Conservation (phyloP, 1,140 invertebrate species). For the Microvelia longipes region DNA sequence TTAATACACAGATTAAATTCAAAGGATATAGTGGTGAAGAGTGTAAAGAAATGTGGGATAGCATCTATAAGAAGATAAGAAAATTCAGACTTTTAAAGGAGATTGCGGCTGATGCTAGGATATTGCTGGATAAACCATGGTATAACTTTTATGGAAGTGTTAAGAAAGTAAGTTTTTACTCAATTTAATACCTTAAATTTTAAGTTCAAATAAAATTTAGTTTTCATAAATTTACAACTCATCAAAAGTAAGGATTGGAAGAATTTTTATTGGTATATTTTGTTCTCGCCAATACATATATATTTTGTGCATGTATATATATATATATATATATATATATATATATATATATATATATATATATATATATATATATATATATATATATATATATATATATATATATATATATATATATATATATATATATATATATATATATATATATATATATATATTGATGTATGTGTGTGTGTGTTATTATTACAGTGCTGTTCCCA, state of each 20-base stretch:
- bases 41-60: slow-evolving; percentile 29
- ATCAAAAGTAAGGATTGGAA: neutral
- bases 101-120: slow-evolving; percentile 29
- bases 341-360: too few species aligned
- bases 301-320: too few species aligned
- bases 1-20: slow-evolving; percentile 14
- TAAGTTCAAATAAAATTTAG: neutral
- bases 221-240: neutral
- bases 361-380: too few species aligned
- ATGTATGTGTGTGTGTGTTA: too few species aligned
- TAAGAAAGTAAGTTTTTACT: slow-evolving; percentile 16
- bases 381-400: too few species aligned
- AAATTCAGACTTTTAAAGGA: slow-evolving; percentile 29
- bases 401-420: too few species aligned
- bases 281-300: too few species aligned
- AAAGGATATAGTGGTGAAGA: slow-evolving; percentile 17
- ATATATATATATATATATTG: too few species aligned
- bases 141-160: slow-evolving; percentile 25
- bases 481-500: too few species aligned
- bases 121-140: slow-evolving; percentile 30
- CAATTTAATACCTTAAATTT: neutral
- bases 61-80: slow-evolving; percentile 27
- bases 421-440: too few species aligned
- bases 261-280: too few species aligned
- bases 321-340: too few species aligned